Base-by-base conservation (phyloP, 1,140 invertebrate species). In the Dreissena polymorpha region DNA sequence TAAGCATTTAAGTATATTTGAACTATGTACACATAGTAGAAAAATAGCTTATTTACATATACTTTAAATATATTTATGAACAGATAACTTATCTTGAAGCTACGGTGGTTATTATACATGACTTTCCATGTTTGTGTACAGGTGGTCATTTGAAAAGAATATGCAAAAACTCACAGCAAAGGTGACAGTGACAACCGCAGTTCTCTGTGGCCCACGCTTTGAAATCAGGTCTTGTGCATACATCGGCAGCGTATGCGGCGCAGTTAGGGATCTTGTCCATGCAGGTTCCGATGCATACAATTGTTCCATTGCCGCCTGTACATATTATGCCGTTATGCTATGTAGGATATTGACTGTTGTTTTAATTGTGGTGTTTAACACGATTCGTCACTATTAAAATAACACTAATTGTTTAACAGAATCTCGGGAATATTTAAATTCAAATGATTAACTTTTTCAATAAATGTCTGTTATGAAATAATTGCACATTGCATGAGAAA, bases 201-300 rank as follows among this genome's bases (percentile, higher is more conserved):
- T 80, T 71, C 39, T 80, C 68, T 13, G 21, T 10, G 3, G 69
- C 69, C 78, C 78, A 80, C 21, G 25, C n/a, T 51, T 71, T 50
- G 39, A 72, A 80, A 60, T 80, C 39, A 10, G 67, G 13, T 16
- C 39, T 51, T 0, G 78, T 72, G 65, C 78, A 80, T 6, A 80
- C 29, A 50, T 25, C 50, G 3, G 78, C 49, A 25, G 71, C 78
- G 78, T 80, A 80, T 14, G 68, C 6, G 5, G n/a, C 53, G 29
- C 78, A 80, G 53, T 80, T 71, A 16, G 53, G 16, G 16, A 64
- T 60, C n/a, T n/a, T n/a, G 27, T 80, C 78, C n/a, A 5, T 12
- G 51, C 78, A 80, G 16, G 68, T 68, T 80, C 27, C 49, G 49
- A 70, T n/a, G n/a, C 39, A 6, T 18, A 70, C 25, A 0, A 50